phyloP scores from a whole-genome alignment of 2,797 vertebrate species.

The Geotrypetes seraphini region DNA sequence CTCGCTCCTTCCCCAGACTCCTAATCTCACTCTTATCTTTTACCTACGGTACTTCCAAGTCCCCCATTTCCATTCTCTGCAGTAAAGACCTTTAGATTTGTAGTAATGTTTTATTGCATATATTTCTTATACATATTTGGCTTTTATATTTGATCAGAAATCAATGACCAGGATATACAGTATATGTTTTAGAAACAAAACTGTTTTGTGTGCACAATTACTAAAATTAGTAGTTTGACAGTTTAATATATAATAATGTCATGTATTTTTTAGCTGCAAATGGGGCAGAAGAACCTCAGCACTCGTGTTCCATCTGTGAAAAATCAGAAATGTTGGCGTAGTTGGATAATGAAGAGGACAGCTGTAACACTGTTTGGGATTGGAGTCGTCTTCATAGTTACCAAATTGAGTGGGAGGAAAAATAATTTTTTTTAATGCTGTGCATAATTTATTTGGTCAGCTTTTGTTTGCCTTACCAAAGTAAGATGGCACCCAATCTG shows the following conservation, averaged over 20 bases:
- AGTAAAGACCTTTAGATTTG: too few species aligned
- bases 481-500: constrained; percentile 1
- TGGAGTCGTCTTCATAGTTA: constrained; percentile 50
- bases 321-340: constrained; percentile 33
- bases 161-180: too few species aligned
- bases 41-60: too few species aligned
- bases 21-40: too few species aligned
- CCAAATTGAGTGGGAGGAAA: constrained; percentile 31
- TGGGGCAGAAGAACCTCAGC: constrained; percentile 48
- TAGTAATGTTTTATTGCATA: background rate
- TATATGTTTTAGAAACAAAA: too few species aligned
- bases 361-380: constrained; percentile 54
- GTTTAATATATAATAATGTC: too few species aligned
- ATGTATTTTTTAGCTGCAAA: constrained; percentile 47
- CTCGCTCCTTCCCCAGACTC: too few species aligned
- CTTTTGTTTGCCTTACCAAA: constrained; percentile 1
- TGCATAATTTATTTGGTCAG: constrained; percentile 7
- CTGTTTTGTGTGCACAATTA: constrained; percentile 37
- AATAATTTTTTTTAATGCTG: background rate
- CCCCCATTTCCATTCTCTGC: too few species aligned
- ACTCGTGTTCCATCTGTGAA: constrained; percentile 42
- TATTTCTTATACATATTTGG: background rate
- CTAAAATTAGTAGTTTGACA: too few species aligned
- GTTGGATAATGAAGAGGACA: constrained; percentile 34
- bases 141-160: too few species aligned